Conservation (phyloP, 2,797 vertebrate genomes). For the Paguma larvata region DNA sequence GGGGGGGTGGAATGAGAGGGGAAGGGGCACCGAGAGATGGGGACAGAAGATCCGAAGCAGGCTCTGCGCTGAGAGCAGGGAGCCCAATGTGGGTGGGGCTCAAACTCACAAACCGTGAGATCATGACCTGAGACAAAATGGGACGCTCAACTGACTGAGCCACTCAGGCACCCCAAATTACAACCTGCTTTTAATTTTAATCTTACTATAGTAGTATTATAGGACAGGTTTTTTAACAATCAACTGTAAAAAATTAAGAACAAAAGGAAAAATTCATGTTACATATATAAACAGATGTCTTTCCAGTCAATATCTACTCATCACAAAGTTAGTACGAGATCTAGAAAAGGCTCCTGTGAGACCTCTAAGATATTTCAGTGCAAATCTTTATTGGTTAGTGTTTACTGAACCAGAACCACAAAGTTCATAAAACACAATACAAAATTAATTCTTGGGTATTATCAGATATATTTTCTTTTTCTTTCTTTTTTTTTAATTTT, state of each 20-base stretch:
- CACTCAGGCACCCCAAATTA: neutral
- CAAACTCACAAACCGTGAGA: no score
- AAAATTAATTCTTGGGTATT: neutral
- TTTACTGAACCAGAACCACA: conserved; percentile 19
- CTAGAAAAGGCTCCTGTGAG: neutral
- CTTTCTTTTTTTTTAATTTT: no score
- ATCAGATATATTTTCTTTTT: conserved; percentile 48
- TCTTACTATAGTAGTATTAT: neutral
- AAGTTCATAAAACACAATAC: neutral
- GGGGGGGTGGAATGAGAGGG: no score
- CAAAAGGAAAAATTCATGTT: conserved; percentile 5
- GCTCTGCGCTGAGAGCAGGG: no score
- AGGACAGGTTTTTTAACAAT: neutral
- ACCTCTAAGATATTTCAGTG: neutral
- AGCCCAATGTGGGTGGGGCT: no score
- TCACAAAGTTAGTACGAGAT: neutral
- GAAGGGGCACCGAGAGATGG: no score
- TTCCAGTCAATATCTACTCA: neutral
- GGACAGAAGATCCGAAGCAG: no score
- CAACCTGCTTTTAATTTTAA: conserved; percentile 55
- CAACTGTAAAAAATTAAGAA: conserved; percentile 32
- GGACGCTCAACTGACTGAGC: no score
- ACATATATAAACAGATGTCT: neutral
- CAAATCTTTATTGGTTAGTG: conserved; percentile 14
- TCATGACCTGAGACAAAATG: no score